These are phyloP conservation scores for Pleuronectes platessa DNA, from an alignment of 2,113 vertebrate species.

Conservation along the genomic window DNA sequence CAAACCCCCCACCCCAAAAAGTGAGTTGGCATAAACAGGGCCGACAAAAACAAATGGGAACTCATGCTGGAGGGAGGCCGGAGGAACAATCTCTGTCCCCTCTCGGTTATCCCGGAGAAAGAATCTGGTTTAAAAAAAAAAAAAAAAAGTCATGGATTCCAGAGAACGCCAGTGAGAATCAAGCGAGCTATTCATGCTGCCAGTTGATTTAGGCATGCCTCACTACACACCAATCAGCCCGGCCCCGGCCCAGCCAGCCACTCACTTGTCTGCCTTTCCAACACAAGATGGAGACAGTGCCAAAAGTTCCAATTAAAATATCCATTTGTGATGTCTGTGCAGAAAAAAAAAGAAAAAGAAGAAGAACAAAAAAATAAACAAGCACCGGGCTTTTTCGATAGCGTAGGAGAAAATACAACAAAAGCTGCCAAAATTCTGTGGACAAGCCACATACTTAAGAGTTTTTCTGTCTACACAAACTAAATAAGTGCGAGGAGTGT, in stretches of 20 bases:
- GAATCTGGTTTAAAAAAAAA: conserved; percentile 42
- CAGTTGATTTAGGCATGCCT: conserved; percentile 79
- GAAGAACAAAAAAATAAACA: conserved; percentile 28
- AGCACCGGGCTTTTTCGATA: conserved; percentile 66
- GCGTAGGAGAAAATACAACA: conserved; percentile 74
- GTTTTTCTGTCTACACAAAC: conserved; percentile 66
- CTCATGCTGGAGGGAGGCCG: conserved; percentile 68
- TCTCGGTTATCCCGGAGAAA: conserved; percentile 69
- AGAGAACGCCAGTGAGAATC: conserved; percentile 75
- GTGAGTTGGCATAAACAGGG: conserved; percentile 52
- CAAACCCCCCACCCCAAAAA: conserved; percentile 35
- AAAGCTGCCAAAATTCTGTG: conserved; percentile 75
- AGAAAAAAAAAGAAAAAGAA: conserved; percentile 52
- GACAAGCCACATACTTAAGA: conserved; percentile 69
- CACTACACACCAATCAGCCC: conserved; percentile 80
- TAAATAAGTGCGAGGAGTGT: conserved; percentile 67
- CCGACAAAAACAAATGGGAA: conserved; percentile 58
- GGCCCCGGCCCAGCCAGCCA: conserved; percentile 66
- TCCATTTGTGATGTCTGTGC: conserved; percentile 77
- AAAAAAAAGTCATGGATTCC: too few relatives aligned
- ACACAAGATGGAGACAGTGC: conserved; percentile 83
- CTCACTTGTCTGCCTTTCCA: conserved; percentile 79
- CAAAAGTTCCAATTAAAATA: conserved; percentile 84
- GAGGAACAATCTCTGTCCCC: conserved; percentile 59
- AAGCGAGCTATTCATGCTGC: conserved; percentile 78